phyloP scores from a whole-genome alignment of 1,140 invertebrate genomes.

The Eufriesea mexicana region DNA sequence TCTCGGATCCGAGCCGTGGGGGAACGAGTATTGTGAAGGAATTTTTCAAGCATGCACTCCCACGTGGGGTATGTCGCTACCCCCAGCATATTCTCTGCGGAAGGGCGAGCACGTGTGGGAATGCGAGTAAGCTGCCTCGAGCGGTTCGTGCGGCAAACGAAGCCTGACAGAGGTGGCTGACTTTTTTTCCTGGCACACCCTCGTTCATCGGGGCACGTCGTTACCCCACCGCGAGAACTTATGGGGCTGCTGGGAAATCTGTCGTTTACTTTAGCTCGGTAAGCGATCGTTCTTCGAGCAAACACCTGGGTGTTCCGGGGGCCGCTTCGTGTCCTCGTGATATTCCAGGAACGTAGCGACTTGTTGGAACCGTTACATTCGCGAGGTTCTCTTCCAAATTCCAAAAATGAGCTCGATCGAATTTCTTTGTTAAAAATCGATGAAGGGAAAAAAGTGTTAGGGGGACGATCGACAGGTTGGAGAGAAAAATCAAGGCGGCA shows the following conservation, averaged over 20 bases:
- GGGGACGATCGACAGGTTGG: too few species aligned
- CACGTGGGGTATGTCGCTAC: slow-evolving; percentile 59
- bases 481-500: too few species aligned
- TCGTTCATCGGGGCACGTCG: slow-evolving; percentile 46
- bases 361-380: too few species aligned
- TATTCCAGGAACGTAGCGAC: too few species aligned
- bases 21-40: slow-evolving; percentile 60
- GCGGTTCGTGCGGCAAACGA: slow-evolving; percentile 41
- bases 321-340: too few species aligned
- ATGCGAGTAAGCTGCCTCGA: slow-evolving; percentile 56
- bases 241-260: slow-evolving; percentile 31
- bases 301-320: neutral
- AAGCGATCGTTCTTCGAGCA: neutral
- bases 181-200: slow-evolving; percentile 48
- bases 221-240: slow-evolving; percentile 22
- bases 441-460: too few species aligned
- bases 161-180: slow-evolving; percentile 25
- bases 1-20: slow-evolving; percentile 44
- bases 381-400: too few species aligned
- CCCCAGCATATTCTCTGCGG: slow-evolving; percentile 38
- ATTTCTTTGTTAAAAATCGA: too few species aligned
- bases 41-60: slow-evolving; percentile 65
- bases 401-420: too few species aligned
- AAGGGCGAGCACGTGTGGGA: slow-evolving; percentile 62
- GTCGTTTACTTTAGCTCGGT: neutral